Evolutionary conservation across 2,113 vertebrate species (phyloP).

Genomic region (Zapus hudsonius): DNA sequence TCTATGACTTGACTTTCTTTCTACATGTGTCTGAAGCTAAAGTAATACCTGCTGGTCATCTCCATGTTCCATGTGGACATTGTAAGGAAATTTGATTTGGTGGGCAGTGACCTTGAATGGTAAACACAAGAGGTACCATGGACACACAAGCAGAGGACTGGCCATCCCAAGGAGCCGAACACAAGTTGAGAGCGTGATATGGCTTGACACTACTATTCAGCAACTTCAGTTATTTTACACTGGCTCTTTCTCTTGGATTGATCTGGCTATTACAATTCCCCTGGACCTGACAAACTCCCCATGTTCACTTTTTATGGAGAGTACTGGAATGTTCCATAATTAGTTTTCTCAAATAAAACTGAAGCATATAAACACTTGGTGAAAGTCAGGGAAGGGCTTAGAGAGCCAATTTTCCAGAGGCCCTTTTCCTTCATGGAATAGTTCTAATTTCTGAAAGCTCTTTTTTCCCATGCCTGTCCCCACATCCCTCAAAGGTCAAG

Average conservation of each 20-base stretch:
- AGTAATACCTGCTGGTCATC: neutral
- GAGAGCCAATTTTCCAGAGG: neutral
- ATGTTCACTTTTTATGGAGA: constrained; percentile 62
- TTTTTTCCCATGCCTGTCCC: neutral
- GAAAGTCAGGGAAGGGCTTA: neutral
- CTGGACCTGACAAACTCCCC: constrained; percentile 42
- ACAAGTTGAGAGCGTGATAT: neutral
- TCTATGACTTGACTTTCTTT: neutral
- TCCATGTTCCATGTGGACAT: neutral
- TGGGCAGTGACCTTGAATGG: neutral
- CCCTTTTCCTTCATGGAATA: neutral
- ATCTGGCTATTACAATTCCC: constrained; percentile 29
- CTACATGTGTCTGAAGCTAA: neutral
- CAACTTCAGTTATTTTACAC: neutral
- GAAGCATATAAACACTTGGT: constrained; percentile 11
- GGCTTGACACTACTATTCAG: neutral
- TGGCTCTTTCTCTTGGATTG: neutral
- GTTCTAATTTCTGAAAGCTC: neutral
- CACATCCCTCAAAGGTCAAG: neutral
- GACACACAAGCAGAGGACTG: neutral
- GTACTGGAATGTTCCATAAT: constrained; percentile 60
- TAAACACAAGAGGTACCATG: neutral
- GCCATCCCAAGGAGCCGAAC: neutral
- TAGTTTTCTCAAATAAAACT: constrained; percentile 67
- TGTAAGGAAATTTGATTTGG: neutral